Evolutionary conservation across 2,797 vertebrate genomes (phyloP).

Genomic region (Geotria australis): DNA sequence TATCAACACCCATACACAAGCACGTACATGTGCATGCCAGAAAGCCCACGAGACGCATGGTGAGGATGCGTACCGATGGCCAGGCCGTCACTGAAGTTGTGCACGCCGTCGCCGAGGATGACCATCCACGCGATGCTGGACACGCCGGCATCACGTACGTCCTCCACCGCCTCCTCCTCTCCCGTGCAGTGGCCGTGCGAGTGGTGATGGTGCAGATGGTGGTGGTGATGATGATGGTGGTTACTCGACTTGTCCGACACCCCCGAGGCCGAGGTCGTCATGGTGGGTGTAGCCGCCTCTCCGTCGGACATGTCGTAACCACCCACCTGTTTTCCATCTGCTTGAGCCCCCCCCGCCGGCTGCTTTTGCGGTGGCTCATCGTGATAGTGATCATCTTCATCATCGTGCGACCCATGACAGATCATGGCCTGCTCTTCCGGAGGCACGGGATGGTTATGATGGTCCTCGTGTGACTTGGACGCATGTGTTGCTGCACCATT

Average conservation of each 20-base stretch:
- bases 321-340: too few relatives aligned
- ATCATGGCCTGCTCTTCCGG: constrained; percentile 64
- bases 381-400: constrained; percentile 93
- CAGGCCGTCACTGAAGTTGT: constrained; percentile 91
- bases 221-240: constrained; percentile 37
- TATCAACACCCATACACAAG: too few relatives aligned
- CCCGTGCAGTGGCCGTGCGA: constrained; percentile 83
- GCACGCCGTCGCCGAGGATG: constrained; percentile 97
- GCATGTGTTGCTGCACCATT: too few relatives aligned
- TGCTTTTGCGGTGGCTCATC: constrained; percentile 3
- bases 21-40: neutral
- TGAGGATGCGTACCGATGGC: constrained; percentile 45
- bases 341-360: too few relatives aligned
- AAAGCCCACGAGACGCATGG: neutral
- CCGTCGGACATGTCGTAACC: too few relatives aligned
- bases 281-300: neutral
- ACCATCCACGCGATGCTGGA: constrained; percentile 99
- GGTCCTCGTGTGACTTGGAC: too few relatives aligned
- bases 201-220: constrained; percentile 75
- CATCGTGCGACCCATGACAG: constrained; percentile 74
- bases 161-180: constrained; percentile 28
- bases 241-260: neutral
- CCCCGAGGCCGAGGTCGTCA: neutral
- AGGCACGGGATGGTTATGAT: neutral
- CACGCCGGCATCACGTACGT: constrained; percentile 72